phyloP scores from a whole-genome alignment of 2,888 invertebrate species.

The Morinoia aosen region DNA sequence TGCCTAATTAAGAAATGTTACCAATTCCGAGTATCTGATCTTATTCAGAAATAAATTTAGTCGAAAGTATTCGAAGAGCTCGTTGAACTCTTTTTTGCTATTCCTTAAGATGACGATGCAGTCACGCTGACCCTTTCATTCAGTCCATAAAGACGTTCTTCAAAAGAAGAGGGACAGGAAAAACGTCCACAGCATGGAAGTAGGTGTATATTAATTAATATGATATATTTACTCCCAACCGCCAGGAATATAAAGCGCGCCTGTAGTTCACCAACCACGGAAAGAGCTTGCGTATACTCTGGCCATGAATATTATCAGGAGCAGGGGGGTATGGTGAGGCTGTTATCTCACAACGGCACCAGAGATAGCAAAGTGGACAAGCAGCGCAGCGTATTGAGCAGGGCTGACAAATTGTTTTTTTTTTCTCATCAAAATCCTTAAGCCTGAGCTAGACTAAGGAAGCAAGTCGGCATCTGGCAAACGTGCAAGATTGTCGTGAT shows the following conservation, averaged over 20 bases:
- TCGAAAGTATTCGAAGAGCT: not conserved
- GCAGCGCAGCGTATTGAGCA: not conserved
- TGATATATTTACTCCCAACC: not conserved
- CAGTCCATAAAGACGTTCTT: not conserved
- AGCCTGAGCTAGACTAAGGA: too few species aligned
- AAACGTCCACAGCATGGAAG: not conserved
- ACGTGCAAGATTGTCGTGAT: too few species aligned
- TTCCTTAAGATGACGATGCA: not conserved
- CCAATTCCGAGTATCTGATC: not conserved
- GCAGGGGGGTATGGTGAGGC: not conserved
- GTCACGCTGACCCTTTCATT: not conserved
- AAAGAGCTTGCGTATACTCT: not conserved
- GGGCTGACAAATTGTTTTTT: too few species aligned
- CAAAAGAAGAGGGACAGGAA: not conserved
- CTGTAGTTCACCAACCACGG: not conserved
- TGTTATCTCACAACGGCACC: not conserved
- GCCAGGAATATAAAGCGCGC: not conserved
- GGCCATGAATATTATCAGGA: conserved; percentile 1
- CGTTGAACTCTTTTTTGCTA: not conserved
- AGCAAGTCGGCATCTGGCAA: too few species aligned
- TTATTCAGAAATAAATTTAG: not conserved
- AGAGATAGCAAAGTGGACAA: conserved; percentile 17
- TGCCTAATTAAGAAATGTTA: not conserved
- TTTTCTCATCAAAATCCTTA: too few species aligned
- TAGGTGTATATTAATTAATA: too few species aligned